Conservation (phyloP, 2,888 invertebrate genomes). For the Lasius platythorax region DNA sequence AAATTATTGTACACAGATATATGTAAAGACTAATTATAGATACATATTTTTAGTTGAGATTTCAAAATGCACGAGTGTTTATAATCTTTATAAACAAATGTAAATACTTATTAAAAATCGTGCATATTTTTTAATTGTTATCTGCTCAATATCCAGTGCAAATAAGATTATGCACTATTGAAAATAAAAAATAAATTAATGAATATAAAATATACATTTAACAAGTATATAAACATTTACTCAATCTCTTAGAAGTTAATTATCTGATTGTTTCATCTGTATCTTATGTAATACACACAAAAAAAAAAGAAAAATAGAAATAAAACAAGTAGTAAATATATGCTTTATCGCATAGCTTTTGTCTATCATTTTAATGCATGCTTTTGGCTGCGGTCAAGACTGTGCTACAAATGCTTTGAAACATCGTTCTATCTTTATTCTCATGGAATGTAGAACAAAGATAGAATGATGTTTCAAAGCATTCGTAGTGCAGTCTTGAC, state of each 20-base stretch:
- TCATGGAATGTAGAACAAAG: too few species aligned
- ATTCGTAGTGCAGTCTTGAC: too few species aligned
- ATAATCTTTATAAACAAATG: background rate
- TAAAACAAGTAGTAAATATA: background rate
- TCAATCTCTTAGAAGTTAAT: background rate
- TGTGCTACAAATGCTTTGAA: too few species aligned
- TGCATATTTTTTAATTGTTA: background rate
- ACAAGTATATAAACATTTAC: background rate
- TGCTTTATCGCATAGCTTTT: background rate
- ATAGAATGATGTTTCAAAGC: too few species aligned
- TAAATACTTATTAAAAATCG: background rate
- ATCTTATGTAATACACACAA: background rate
- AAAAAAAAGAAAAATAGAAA: background rate
- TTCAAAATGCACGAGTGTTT: background rate
- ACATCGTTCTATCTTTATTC: too few species aligned
- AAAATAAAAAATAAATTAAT: background rate
- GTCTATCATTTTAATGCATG: background rate
- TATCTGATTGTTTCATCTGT: background rate
- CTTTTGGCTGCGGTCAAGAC: background rate
- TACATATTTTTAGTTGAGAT: background rate
- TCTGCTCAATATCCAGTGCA: background rate
- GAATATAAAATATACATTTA: background rate
- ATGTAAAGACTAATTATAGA: background rate
- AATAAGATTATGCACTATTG: background rate
- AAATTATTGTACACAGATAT: background rate